These are phyloP conservation scores for Sminthurides aquaticus DNA, from an alignment of 2,888 invertebrate genomes.

Conservation along the genomic window DNA sequence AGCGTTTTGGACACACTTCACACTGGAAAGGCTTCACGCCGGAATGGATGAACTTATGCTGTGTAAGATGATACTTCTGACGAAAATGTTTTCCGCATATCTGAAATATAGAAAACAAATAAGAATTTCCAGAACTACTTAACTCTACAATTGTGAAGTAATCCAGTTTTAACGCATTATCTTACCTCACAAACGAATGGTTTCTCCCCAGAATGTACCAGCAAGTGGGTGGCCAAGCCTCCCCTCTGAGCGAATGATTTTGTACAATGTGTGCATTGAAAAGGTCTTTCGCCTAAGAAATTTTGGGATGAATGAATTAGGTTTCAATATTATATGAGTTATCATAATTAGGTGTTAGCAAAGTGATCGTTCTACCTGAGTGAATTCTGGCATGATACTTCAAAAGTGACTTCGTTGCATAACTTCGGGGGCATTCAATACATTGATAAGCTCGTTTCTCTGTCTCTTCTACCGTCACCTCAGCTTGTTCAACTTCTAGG, in stretches of 20 bases:
- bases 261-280: slow-evolving; percentile 34
- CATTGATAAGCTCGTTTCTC: slow-evolving; percentile 22
- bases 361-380: too few relatives aligned
- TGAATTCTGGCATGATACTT: slow-evolving; percentile 37
- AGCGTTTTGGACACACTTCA: slow-evolving; percentile 35
- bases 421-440: slow-evolving; percentile 35
- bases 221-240: slow-evolving; percentile 36
- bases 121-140: background rate
- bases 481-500: too few relatives aligned
- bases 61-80: slow-evolving; percentile 41
- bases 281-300: slow-evolving; percentile 31
- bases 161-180: too few relatives aligned
- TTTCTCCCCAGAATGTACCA: slow-evolving; percentile 39
- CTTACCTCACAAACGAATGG: slow-evolving; percentile 34
- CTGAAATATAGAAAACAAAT: slow-evolving; percentile 13
- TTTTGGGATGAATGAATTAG: too few relatives aligned
- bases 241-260: slow-evolving; percentile 39
- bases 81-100: slow-evolving; percentile 36
- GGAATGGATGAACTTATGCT: slow-evolving; percentile 39
- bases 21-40: slow-evolving; percentile 38
- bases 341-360: slow-evolving; percentile 9
- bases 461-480: too few relatives aligned
- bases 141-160: too few relatives aligned
- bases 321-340: slow-evolving; percentile 19
- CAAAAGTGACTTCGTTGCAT: slow-evolving; percentile 32